These are phyloP conservation scores for Mamestra brassicae DNA, from an alignment of 2,888 invertebrate genomes.

Conservation along the genomic window DNA sequence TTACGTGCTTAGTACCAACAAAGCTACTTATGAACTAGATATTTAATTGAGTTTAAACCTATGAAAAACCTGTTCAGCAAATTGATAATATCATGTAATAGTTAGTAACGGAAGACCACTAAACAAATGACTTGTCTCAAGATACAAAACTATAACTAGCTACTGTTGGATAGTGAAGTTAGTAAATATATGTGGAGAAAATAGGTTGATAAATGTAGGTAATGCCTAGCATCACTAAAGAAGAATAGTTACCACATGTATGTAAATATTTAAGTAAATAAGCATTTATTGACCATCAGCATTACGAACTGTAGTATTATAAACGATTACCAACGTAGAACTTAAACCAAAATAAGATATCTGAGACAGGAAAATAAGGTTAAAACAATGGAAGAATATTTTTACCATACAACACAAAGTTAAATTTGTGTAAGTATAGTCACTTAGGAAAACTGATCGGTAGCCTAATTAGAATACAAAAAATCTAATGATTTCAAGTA, in stretches of 20 bases:
- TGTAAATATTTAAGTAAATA: not conserved
- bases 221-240: not conserved
- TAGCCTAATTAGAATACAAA: not conserved
- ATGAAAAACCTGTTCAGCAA: not conserved
- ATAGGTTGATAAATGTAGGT: not conserved
- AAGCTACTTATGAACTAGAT: not conserved
- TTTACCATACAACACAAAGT: not conserved
- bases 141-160: not conserved
- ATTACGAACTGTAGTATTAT: not conserved
- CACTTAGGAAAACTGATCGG: not conserved
- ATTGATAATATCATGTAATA: not conserved
- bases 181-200: not conserved
- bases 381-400: conserved; percentile 26
- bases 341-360: not conserved
- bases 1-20: not conserved
- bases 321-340: not conserved
- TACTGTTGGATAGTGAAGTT: not conserved
- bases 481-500: not conserved
- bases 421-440: not conserved
- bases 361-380: conserved; percentile 18
- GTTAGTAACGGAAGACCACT: too few species aligned
- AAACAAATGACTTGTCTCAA: not conserved
- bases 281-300: not conserved
- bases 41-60: not conserved
- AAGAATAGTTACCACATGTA: not conserved